phyloP scores from a whole-genome alignment of 2,888 invertebrate genomes.

The Drosophila testacea region DNA sequence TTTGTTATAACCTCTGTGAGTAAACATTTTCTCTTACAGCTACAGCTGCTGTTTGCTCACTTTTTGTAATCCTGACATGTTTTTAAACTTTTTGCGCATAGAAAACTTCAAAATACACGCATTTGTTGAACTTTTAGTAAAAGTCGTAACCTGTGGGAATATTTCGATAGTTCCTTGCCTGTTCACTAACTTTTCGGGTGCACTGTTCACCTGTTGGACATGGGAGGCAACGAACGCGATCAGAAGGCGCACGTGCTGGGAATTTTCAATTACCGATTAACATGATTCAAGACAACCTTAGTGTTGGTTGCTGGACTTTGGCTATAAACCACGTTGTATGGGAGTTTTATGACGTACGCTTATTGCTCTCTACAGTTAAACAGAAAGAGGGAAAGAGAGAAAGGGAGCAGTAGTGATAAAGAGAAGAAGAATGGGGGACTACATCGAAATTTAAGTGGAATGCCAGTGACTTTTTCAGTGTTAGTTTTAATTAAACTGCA shows the following conservation, averaged over 20 bases:
- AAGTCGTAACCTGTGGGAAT: background rate
- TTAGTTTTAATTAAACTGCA: constrained; percentile 62
- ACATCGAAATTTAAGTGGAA: constrained; percentile 30
- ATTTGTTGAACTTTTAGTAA: background rate
- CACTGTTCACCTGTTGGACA: constrained; percentile 49
- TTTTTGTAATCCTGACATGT: too few relatives aligned
- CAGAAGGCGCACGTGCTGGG: constrained; percentile 68
- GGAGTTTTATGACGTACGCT: constrained; percentile 60
- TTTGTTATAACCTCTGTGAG: background rate
- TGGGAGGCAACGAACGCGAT: constrained; percentile 46
- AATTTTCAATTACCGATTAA: constrained; percentile 69
- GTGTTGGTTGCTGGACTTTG: constrained; percentile 41
- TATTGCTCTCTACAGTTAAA: background rate
- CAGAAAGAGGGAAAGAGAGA: constrained; percentile 10
- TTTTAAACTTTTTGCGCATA: too few relatives aligned
- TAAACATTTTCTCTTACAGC: background rate
- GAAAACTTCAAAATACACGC: background rate
- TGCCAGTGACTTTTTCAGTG: constrained; percentile 46
- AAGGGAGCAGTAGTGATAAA: constrained; percentile 5
- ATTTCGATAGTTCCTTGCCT: background rate
- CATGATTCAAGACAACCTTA: constrained; percentile 48
- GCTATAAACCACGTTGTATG: constrained; percentile 30
- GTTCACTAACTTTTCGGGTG: constrained; percentile 29
- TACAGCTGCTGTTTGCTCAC: too few relatives aligned
- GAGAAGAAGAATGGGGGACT: background rate